Percentiles rank a stretch among this genome's conserved stretches.
phyloP scores from a whole-genome alignment of 2,888 invertebrate species.

The Fragum fragum region DNA sequence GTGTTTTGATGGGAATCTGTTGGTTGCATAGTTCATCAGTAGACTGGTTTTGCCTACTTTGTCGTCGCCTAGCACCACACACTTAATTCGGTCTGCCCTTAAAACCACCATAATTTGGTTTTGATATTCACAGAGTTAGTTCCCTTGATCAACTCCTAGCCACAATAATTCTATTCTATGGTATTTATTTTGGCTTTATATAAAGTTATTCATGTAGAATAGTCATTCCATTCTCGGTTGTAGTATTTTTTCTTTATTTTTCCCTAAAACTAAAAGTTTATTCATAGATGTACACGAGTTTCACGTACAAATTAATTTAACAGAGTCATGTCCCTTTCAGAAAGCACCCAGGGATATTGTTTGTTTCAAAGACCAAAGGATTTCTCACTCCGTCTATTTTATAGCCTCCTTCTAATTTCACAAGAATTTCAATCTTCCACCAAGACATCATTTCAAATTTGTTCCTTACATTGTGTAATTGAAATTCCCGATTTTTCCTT shows the following conservation, averaged over 20 bases:
- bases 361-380: too few relatives aligned
- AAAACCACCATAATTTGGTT: slow-evolving; percentile 44
- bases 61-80: slow-evolving; percentile 79
- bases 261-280: too few relatives aligned
- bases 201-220: too few relatives aligned
- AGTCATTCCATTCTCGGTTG: too few relatives aligned
- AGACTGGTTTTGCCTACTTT: slow-evolving; percentile 80
- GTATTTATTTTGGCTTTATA: too few relatives aligned
- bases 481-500: slow-evolving; percentile 1
- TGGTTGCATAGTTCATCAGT: slow-evolving; percentile 78
- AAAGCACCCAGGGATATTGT: too few relatives aligned
- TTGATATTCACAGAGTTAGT: not conserved
- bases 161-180: too few relatives aligned
- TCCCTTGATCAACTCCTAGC: not conserved
- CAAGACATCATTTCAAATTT: slow-evolving; percentile 1
- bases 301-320: too few relatives aligned
- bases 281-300: too few relatives aligned
- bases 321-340: too few relatives aligned
- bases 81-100: slow-evolving; percentile 65
- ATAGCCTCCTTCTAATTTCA: not conserved
- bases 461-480: not conserved
- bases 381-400: too few relatives aligned
- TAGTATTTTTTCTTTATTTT: too few relatives aligned
- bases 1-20: slow-evolving; percentile 76
- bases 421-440: not conserved